Evolutionary conservation across 1,140 invertebrate genomes (phyloP), one percentile per base, ranked within the genome.

Genomic region (Papilio aristodemus): DNA sequence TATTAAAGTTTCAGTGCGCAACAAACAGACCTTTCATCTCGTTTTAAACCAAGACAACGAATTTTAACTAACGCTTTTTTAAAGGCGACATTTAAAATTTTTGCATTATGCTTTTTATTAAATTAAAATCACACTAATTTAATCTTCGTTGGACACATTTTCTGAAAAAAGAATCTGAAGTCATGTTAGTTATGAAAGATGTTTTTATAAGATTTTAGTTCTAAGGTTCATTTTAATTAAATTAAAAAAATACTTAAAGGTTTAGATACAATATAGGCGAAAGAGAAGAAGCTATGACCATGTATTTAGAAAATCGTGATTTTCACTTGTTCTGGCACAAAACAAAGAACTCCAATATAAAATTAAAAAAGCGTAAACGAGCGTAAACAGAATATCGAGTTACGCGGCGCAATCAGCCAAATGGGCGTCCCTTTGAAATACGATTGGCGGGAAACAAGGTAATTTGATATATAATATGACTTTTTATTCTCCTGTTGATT

Each of bases 371-470:
- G 13, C 32, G 59, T 37, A 62, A 62, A 62, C 59, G 17, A 62
- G 59, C 59, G 36, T 37, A 62, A 62, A 62, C 32, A 62, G 17
- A 38, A 62, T 62, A 62, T 62, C 38, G 32, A 36, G 32, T 62
- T 62, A 62, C 59, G 59, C 32, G 14, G 59, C 27, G 32, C 59
- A 62, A 62, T 62, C 59, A 62, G 59, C 27, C 27, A 38, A 62
- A 62, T 62, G 59, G 59, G 27, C 25, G 59, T 62, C 59, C n/a
- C 59, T 38, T 62, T 62, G 59, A 62, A 62, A 62, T 62, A 62
- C 59, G 59, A 62, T 62, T 62, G 59, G 59, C 36, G 59, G 59
- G 32, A 62, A 62, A 62, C 59, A 62, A 38, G 59, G 59, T 62
- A 62, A 62, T 62, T 62, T 62, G 32, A 62, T 62, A 62, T 62